These are phyloP conservation scores for Passerina amoena DNA, from an alignment of 2,113 vertebrate genomes.

Conservation along the genomic window DNA sequence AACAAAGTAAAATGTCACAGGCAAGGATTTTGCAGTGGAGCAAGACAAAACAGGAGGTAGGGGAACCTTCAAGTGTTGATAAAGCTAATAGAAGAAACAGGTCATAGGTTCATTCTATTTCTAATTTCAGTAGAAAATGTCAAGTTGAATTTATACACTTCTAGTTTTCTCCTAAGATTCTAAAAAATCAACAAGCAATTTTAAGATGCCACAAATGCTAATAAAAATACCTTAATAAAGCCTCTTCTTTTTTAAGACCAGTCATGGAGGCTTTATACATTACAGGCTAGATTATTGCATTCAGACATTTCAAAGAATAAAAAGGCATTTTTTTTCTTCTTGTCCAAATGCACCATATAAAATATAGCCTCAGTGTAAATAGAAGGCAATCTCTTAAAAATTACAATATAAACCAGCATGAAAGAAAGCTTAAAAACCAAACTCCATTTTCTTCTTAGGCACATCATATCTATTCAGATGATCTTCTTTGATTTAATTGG, in stretches of 20 bases:
- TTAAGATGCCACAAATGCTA: not conserved
- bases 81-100: not conserved
- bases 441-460: not conserved
- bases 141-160: not conserved
- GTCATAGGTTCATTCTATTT: not conserved
- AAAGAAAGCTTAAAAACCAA: not conserved
- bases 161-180: not conserved
- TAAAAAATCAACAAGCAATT: not conserved
- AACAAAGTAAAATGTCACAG: not conserved
- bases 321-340: not conserved
- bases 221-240: not conserved
- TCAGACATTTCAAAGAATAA: not conserved
- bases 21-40: not conserved
- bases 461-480: not conserved
- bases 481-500: not conserved
- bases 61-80: not conserved
- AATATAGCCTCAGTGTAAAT: not conserved
- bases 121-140: not conserved
- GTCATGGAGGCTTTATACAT: not conserved
- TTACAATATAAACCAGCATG: not conserved
- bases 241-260: not conserved
- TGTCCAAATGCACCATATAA: not conserved
- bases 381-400: not conserved
- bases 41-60: not conserved
- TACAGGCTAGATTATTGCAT: not conserved